Conservation (phyloP, 2,113 vertebrate species). For the Oncorhynchus masou region DNA sequence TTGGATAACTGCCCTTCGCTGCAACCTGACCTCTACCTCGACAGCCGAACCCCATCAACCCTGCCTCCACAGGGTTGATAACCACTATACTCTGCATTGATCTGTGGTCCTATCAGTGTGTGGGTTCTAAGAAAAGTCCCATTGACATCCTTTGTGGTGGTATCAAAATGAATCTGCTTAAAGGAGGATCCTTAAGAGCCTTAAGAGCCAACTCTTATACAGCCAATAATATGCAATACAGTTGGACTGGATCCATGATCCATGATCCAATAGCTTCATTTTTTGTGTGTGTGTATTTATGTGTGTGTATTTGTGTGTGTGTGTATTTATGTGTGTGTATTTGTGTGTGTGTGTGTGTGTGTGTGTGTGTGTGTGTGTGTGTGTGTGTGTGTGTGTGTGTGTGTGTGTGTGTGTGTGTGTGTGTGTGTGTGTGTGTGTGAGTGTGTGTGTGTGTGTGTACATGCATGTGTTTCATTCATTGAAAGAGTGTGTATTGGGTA, state of each 20-base stretch:
- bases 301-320: too few species aligned
- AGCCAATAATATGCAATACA: constrained; percentile 36
- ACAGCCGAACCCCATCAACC: not conserved
- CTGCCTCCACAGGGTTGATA: not conserved
- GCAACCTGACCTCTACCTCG: not conserved
- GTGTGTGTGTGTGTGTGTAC: too few species aligned
- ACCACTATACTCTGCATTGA: constrained; percentile 45
- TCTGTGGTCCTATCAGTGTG: constrained; percentile 67
- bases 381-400: too few species aligned
- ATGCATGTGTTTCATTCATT: too few species aligned
- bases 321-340: too few species aligned
- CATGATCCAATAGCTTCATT: not conserved
- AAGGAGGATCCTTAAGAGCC: constrained; percentile 30
- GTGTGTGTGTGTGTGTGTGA: too few species aligned
- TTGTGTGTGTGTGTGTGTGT: too few species aligned
- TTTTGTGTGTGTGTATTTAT: too few species aligned
- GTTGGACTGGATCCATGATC: constrained; percentile 22
- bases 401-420: too few species aligned
- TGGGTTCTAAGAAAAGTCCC: constrained; percentile 44
- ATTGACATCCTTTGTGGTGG: constrained; percentile 57
- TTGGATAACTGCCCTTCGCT: not conserved
- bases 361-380: too few species aligned
- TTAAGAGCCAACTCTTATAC: not conserved
- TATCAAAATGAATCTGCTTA: constrained; percentile 58
- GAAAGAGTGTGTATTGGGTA: too few species aligned